phyloP scores from a whole-genome alignment of 2,888 invertebrate genomes.

The Tetragonisca angustula region DNA sequence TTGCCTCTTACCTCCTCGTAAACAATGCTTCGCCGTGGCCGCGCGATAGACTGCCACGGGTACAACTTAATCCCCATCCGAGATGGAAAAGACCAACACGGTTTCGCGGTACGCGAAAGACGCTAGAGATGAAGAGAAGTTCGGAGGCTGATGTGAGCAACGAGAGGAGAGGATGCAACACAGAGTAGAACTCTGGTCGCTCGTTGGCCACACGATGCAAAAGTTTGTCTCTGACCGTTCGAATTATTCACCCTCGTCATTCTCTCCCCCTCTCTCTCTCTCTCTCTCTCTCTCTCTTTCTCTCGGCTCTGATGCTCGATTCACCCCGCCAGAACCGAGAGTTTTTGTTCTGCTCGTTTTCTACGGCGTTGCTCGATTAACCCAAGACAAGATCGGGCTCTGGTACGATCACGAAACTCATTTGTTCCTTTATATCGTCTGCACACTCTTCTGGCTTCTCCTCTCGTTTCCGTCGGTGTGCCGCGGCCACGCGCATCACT shows the following conservation, averaged over 20 bases:
- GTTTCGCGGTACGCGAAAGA: background rate
- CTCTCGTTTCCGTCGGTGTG: background rate
- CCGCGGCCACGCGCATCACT: conserved; percentile 58
- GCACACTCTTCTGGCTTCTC: conserved; percentile 32
- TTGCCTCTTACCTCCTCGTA: conserved; percentile 35
- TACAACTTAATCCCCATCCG: conserved; percentile 49
- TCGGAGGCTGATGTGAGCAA: background rate
- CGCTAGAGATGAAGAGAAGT: too few species aligned
- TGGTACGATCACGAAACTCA: conserved; percentile 75
- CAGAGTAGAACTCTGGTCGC: background rate
- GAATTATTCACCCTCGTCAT: conserved; percentile 63
- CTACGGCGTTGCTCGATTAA: conserved; percentile 72
- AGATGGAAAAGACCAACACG: conserved; percentile 18
- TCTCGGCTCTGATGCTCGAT: conserved; percentile 13
- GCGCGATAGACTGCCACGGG: background rate
- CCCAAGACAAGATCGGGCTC: conserved; percentile 74
- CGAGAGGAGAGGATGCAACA: background rate
- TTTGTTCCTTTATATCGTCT: conserved; percentile 73
- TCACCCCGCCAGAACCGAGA: conserved; percentile 47
- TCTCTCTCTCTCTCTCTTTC: background rate
- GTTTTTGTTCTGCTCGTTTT: conserved; percentile 59
- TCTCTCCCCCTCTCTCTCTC: conserved; percentile 24
- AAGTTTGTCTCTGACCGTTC: conserved; percentile 43
- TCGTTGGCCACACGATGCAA: conserved; percentile 25
- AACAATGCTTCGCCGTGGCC: conserved; percentile 36